phyloP scores from a whole-genome alignment of 2,113 vertebrate species.

The Gila orcuttii region DNA sequence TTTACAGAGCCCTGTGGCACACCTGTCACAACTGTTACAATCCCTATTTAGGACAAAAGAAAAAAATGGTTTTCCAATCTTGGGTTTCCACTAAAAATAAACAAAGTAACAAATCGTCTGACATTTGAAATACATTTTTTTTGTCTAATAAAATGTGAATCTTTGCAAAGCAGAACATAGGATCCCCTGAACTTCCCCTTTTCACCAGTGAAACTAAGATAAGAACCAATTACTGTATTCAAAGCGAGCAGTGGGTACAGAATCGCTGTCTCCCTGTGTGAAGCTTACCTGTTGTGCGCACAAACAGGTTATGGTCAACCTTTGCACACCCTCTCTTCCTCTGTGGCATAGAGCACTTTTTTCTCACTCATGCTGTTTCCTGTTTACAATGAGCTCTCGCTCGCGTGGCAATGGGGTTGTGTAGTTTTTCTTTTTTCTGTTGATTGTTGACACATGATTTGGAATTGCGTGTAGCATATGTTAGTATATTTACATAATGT shows the following conservation, averaged over 20 bases:
- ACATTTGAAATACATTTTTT: not conserved
- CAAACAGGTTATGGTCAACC: slow-evolving; percentile 61
- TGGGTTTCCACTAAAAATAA: not conserved
- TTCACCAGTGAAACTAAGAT: slow-evolving; percentile 37
- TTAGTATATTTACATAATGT: slow-evolving; percentile 3
- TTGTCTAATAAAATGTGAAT: not conserved
- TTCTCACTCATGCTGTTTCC: slow-evolving; percentile 57
- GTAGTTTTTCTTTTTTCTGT: not conserved
- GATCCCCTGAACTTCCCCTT: slow-evolving; percentile 34
- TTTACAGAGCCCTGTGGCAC: not conserved
- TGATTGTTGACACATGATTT: slow-evolving; percentile 2
- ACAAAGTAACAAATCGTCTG: not conserved
- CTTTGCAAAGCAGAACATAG: not conserved
- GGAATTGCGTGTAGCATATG: not conserved
- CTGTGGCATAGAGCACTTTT: slow-evolving; percentile 46
- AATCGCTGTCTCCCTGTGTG: slow-evolving; percentile 2
- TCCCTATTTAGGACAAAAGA: not conserved
- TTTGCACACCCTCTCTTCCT: slow-evolving; percentile 45
- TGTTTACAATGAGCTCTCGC: slow-evolving; percentile 59
- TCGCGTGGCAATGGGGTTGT: slow-evolving; percentile 30
- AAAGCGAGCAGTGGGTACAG: not conserved
- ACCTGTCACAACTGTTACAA: not conserved
- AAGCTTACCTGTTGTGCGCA: slow-evolving; percentile 57
- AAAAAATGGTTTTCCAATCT: not conserved
- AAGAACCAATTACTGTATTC: slow-evolving; percentile 3